Evolutionary conservation across 2,797 vertebrate species (phyloP).

Genomic region (Malacoctenus gilli): DNA sequence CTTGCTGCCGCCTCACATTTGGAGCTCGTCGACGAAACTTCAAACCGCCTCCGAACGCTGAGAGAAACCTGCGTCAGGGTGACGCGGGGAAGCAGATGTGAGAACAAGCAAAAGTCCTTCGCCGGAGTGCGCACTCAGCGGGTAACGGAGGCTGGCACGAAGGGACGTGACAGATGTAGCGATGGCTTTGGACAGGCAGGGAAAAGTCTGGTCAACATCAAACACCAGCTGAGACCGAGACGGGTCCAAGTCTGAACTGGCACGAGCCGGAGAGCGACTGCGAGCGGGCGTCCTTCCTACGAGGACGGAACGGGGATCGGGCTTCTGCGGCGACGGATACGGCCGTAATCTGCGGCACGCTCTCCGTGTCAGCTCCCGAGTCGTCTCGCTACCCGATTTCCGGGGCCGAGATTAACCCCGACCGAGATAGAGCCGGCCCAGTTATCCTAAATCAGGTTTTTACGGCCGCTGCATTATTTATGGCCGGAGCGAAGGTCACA

Average conservation of each 20-base stretch:
- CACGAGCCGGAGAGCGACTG: background rate
- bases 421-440: slow-evolving; percentile 30
- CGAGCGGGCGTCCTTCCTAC: background rate
- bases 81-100: too few relatives aligned
- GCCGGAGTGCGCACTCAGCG: background rate
- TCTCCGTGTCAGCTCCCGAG: too few relatives aligned
- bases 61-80: too few relatives aligned
- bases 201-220: slow-evolving; percentile 11
- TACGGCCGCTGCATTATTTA: slow-evolving; percentile 73
- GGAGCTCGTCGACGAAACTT: too few relatives aligned
- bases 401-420: slow-evolving; percentile 26
- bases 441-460: slow-evolving; percentile 74
- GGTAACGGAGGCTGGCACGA: slow-evolving; percentile 25
- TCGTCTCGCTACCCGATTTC: too few relatives aligned
- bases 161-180: slow-evolving; percentile 15
- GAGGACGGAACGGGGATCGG: too few relatives aligned
- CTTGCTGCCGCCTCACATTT: too few relatives aligned
- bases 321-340: too few relatives aligned
- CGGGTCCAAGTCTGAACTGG: slow-evolving; percentile 1
- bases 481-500: slow-evolving; percentile 72
- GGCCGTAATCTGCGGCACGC: too few relatives aligned
- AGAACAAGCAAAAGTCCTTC: slow-evolving; percentile 9
- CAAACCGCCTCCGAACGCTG: too few relatives aligned
- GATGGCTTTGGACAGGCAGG: slow-evolving; percentile 22
- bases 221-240: background rate